Evolutionary conservation across 2,113 vertebrate species (phyloP).

Genomic region (Spilogale gracilis): DNA sequence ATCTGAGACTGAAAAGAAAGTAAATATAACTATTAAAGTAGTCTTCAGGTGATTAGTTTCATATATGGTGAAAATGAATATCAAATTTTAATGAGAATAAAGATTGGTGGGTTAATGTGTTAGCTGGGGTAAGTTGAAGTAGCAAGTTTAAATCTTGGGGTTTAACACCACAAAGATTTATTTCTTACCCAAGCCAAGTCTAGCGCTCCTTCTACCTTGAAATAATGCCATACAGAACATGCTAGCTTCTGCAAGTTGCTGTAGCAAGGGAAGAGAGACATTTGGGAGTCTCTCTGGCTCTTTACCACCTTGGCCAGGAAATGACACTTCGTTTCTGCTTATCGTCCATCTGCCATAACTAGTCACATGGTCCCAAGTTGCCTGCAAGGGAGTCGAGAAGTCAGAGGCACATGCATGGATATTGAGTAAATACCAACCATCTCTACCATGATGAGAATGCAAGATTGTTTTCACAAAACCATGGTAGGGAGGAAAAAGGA

Average conservation of each 20-base stretch:
- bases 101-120: not conserved
- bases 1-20: not conserved
- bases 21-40: not conserved
- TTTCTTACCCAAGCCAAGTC: not conserved
- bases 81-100: not conserved
- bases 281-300: not conserved
- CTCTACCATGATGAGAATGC: not conserved
- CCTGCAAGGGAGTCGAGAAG: not conserved
- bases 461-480: not conserved
- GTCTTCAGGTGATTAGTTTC: not conserved
- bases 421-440: not conserved
- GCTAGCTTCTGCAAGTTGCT: not conserved
- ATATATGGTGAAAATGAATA: not conserved
- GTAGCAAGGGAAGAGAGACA: not conserved
- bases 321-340: not conserved
- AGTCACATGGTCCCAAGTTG: not conserved
- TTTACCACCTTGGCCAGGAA: not conserved
- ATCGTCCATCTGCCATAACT: not conserved
- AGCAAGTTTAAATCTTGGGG: not conserved
- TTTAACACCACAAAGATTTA: not conserved
- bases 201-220: not conserved
- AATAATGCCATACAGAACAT: not conserved
- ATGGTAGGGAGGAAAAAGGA: not conserved
- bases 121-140: not conserved
- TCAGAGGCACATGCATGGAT: not conserved